These are phyloP conservation scores for Trochalopteron elliotii DNA, from an alignment of 2,113 vertebrate genomes.

Conservation along the genomic window DNA sequence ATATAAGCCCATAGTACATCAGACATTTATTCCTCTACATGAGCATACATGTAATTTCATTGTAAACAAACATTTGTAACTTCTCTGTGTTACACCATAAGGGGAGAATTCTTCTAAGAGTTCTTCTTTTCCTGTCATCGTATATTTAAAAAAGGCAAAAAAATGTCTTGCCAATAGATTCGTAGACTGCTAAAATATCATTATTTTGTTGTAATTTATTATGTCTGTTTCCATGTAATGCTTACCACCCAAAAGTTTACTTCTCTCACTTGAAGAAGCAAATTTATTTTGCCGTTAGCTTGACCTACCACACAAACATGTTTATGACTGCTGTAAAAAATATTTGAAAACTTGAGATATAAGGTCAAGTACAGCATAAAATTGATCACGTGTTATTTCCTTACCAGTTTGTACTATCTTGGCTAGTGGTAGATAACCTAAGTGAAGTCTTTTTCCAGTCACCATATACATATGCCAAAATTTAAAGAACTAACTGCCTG, in stretches of 20 bases:
- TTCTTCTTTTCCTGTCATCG: background rate
- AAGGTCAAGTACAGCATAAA: background rate
- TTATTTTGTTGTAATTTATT: background rate
- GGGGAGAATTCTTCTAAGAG: background rate
- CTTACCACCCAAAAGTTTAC: background rate
- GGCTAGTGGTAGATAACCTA: background rate
- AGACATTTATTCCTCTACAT: background rate
- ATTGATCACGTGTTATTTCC: background rate
- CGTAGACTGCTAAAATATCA: background rate
- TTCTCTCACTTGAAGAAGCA: background rate
- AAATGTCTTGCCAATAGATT: background rate
- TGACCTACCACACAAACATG: background rate
- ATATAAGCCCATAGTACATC: background rate
- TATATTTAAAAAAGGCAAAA: background rate
- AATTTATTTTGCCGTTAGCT: background rate
- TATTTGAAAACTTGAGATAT: background rate
- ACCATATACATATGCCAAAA: background rate
- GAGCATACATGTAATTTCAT: background rate
- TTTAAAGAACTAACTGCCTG: background rate
- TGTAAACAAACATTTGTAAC: background rate
- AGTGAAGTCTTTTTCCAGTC: background rate
- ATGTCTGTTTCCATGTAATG: background rate
- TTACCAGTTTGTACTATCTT: background rate
- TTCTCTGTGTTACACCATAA: background rate
- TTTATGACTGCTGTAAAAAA: background rate